A percentile compares a stretch with the other conserved stretches of the same genome.
These are phyloP conservation scores for Columba livia DNA, from an alignment of 2,113 vertebrate species.

Conservation along the genomic window DNA sequence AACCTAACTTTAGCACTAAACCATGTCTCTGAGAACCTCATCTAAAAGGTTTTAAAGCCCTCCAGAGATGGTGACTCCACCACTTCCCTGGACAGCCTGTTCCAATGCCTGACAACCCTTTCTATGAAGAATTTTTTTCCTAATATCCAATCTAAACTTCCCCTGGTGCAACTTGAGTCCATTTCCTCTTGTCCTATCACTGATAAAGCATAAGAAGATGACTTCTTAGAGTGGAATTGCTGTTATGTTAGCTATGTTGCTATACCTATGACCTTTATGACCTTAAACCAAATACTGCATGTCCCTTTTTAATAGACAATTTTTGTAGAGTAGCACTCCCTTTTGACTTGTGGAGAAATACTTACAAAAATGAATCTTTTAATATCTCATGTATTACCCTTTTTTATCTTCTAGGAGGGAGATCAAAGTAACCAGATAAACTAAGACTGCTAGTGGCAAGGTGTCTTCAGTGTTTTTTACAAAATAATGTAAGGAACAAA, in stretches of 20 bases:
- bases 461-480: neutral
- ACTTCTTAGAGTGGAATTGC: neutral
- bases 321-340: fast-evolving
- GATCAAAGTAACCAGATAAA: neutral
- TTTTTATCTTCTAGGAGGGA: neutral
- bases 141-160: too few relatives aligned
- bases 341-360: neutral
- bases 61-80: too few relatives aligned
- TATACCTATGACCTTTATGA: neutral
- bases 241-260: neutral
- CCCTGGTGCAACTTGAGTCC: too few relatives aligned
- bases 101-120: too few relatives aligned
- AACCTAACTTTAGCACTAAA: too few relatives aligned
- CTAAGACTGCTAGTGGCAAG: neutral
- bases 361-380: neutral
- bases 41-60: too few relatives aligned
- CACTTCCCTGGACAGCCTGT: too few relatives aligned
- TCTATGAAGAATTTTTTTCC: too few relatives aligned
- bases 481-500: neutral
- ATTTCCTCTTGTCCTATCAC: too few relatives aligned
- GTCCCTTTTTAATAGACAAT: neutral
- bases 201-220: neutral
- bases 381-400: neutral
- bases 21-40: too few relatives aligned
- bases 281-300: neutral